Evolutionary conservation across 2,888 invertebrate species (phyloP).

Genomic region (Drosophila hamatofila): DNA sequence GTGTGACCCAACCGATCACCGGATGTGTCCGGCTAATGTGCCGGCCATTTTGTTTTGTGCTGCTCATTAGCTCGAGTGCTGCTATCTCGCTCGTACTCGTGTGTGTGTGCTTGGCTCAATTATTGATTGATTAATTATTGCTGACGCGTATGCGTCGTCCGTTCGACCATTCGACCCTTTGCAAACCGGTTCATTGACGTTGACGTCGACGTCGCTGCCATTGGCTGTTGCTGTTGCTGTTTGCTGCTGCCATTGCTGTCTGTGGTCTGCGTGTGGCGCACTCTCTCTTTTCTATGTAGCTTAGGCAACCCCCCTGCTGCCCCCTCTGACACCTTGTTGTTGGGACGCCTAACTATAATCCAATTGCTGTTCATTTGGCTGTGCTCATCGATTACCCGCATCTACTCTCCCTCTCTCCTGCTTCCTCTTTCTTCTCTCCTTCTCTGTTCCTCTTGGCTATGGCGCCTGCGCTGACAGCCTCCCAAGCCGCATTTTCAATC

Average conservation of each 20-base stretch:
- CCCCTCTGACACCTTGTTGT: neutral
- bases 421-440: neutral
- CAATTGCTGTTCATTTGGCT: conserved; percentile 59
- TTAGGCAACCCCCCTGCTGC: neutral
- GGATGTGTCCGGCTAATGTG: conserved; percentile 79
- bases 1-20: conserved; percentile 70
- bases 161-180: conserved; percentile 71
- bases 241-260: conserved; percentile 15
- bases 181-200: conserved; percentile 70
- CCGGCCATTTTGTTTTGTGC: conserved; percentile 70
- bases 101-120: conserved; percentile 69
- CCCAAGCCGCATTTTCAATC: conserved; percentile 48
- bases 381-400: conserved; percentile 57
- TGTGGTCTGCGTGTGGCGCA: conserved; percentile 60
- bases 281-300: conserved; percentile 62
- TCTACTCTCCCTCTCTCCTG: neutral
- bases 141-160: conserved; percentile 81
- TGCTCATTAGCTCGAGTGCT: conserved; percentile 64
- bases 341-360: conserved; percentile 53
- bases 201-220: conserved; percentile 26
- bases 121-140: conserved; percentile 85
- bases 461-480: conserved; percentile 55
- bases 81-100: conserved; percentile 34
- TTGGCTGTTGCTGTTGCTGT: conserved; percentile 1
- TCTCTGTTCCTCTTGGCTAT: neutral